phyloP scores from a whole-genome alignment of 30 jellyfish, hydroid and myxozoan species.

The Hydractinia symbiolongicarpus region DNA sequence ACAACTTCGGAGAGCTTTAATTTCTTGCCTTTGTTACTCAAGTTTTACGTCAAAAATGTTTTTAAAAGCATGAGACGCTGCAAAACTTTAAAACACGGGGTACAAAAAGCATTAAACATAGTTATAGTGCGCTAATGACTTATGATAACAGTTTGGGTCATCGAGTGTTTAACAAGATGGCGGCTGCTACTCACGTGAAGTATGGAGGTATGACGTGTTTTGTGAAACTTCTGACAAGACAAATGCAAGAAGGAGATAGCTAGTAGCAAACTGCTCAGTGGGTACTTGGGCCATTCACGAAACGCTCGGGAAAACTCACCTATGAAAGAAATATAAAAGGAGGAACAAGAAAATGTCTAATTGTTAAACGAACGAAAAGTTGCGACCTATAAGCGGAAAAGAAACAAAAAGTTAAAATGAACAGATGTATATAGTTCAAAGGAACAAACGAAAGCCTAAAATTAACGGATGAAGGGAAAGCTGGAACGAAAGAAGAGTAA shows the following conservation, averaged over 20 bases:
- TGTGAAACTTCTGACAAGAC: conserved; percentile 67
- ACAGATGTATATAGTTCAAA: too few species aligned
- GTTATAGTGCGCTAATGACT: too few species aligned
- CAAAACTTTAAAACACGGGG: too few species aligned
- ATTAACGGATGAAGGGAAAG: too few species aligned
- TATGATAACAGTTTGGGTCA: too few species aligned
- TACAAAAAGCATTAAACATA: too few species aligned
- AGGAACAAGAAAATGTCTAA: neutral
- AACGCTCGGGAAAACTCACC: conserved; percentile 87
- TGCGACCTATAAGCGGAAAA: too few species aligned
- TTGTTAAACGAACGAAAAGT: neutral
- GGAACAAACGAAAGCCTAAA: too few species aligned
- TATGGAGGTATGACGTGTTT: conserved; percentile 67
- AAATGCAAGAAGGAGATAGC: conserved; percentile 67
- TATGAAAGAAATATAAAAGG: conserved; percentile 2
- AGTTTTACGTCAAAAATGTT: neutral
- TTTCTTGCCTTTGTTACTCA: neutral
- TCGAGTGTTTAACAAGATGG: too few species aligned
- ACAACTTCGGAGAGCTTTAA: neutral
- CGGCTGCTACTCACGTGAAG: conserved; percentile 51
- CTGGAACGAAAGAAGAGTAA: too few species aligned
- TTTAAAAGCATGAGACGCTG: too few species aligned
- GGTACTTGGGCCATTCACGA: conserved; percentile 80
- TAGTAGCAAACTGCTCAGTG: conserved; percentile 58
- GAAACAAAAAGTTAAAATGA: too few species aligned